Percentiles rank a stretch among this genome's conserved stretches.
Evolutionary conservation across 2,888 invertebrate species (phyloP).

Genomic region (Brachyptera risi): DNA sequence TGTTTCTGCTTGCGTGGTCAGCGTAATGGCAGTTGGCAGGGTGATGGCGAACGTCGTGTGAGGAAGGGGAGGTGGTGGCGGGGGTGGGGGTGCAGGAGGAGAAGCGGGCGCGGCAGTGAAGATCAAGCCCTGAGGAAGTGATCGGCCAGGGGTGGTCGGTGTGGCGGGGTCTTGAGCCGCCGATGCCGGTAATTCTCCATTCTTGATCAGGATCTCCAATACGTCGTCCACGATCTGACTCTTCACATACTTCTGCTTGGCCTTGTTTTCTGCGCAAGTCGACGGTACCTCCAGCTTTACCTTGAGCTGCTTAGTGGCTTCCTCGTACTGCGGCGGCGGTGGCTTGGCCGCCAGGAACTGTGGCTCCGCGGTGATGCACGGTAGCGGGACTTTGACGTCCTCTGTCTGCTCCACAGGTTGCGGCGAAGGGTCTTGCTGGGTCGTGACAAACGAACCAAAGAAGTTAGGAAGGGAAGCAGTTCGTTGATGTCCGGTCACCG

Average conservation of each 20-base stretch:
- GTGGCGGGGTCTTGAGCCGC: constrained; percentile 70
- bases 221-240: constrained; percentile 89
- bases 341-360: constrained; percentile 45
- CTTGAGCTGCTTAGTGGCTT: constrained; percentile 59
- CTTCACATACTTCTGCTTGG: constrained; percentile 45
- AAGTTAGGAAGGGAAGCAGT: constrained; percentile 58
- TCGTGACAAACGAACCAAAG: constrained; percentile 42
- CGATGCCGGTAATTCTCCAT: constrained; percentile 86
- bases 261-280: not conserved
- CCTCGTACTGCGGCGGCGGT: constrained; percentile 68
- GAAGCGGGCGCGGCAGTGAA: constrained; percentile 33
- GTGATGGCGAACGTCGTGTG: constrained; percentile 39
- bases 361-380: constrained; percentile 42
- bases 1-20: constrained; percentile 23
- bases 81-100: constrained; percentile 40
- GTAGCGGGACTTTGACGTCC: constrained; percentile 40
- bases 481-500: constrained; percentile 38
- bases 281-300: constrained; percentile 39
- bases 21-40: constrained; percentile 38
- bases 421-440: constrained; percentile 11
- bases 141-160: constrained; percentile 50
- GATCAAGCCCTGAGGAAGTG: constrained; percentile 43
- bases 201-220: constrained; percentile 87
- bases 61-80: constrained; percentile 46
- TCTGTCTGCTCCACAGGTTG: constrained; percentile 8